Base-by-base conservation (phyloP, 1,140 invertebrate species). In the Orussus abietinus region DNA sequence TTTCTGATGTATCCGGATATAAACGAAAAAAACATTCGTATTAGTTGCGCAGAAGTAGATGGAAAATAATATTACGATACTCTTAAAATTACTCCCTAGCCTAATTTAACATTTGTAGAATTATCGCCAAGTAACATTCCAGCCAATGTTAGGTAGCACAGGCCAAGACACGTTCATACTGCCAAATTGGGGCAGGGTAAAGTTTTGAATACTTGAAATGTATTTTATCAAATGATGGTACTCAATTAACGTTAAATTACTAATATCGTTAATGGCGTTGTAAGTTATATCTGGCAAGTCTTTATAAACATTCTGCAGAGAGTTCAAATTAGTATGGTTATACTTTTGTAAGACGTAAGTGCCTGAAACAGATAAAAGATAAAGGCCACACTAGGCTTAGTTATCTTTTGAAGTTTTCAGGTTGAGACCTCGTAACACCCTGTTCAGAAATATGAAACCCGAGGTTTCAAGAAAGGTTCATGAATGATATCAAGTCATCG, bases 341-440 rank as follows among this genome's bases (percentile, higher is more conserved):
- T 71, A 46, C 42, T 58, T 62, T 64, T 66, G 56, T 56, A 57
- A 51, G 62, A 67, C 37, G 62, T 67, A 67, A 63, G 61, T 51
- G 55, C 68, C 71, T 74, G 71, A 69, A 74, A 74, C 68, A 74
- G 65, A 74, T 62, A 67, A 52, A 64, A 57, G 41, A 66, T 42
- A 46, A 57, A 57, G 44, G 55, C 57, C 47, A 59, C 50, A 53
- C 51, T 66, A 62, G 57, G 46, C 48, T 59, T 59, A 46, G 34
- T 32, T 26, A 35, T 35, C 49, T 57, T 39, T 44, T n/a, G n/a
- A n/a, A n/a, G n/a, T n/a, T n/a, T n/a, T n/a, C n/a, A n/a, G n/a
- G n/a, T n/a, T n/a, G n/a, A n/a, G n/a, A n/a, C n/a, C n/a, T n/a
- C n/a, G n/a, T n/a, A n/a, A n/a, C n/a, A n/a, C n/a, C n/a, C n/a